phyloP scores from a whole-genome alignment of 2,113 vertebrate species.

The Crypturellus undulatus region DNA sequence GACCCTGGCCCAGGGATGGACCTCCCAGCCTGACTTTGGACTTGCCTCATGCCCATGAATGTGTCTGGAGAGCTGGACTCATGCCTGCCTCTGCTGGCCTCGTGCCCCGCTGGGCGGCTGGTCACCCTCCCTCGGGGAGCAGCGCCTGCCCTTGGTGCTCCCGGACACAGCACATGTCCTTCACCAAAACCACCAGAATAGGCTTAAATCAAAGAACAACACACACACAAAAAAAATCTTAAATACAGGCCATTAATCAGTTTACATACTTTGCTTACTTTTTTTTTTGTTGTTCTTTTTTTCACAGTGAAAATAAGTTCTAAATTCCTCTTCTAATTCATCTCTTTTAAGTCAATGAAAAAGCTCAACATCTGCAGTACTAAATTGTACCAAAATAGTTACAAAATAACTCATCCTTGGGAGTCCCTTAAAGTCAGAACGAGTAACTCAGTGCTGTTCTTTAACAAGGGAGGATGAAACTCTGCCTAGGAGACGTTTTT shows the following conservation, averaged over 20 bases:
- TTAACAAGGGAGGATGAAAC: background rate
- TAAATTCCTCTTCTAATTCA: background rate
- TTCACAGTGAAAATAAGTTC: background rate
- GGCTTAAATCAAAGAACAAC: background rate
- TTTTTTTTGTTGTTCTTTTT: background rate
- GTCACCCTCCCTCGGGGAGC: background rate
- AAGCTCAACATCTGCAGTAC: background rate
- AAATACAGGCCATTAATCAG: background rate
- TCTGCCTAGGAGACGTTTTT: background rate
- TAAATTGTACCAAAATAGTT: background rate
- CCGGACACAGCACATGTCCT: background rate
- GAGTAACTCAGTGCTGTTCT: background rate
- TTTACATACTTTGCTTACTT: background rate
- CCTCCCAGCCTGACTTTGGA: background rate
- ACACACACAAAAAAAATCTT: fast-evolving
- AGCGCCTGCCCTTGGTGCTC: background rate
- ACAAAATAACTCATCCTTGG: background rate
- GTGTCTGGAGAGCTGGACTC: background rate
- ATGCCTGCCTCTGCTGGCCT: background rate
- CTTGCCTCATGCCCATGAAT: background rate
- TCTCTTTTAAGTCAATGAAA: background rate
- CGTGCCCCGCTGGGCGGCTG: background rate
- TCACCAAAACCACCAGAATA: background rate
- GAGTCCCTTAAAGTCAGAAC: background rate
- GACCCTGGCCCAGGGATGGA: background rate